Percentiles rank a stretch among this genome's conserved stretches.
phyloP scores from a whole-genome alignment of 2,113 vertebrate species.

The Acrocephalus arundinaceus region DNA sequence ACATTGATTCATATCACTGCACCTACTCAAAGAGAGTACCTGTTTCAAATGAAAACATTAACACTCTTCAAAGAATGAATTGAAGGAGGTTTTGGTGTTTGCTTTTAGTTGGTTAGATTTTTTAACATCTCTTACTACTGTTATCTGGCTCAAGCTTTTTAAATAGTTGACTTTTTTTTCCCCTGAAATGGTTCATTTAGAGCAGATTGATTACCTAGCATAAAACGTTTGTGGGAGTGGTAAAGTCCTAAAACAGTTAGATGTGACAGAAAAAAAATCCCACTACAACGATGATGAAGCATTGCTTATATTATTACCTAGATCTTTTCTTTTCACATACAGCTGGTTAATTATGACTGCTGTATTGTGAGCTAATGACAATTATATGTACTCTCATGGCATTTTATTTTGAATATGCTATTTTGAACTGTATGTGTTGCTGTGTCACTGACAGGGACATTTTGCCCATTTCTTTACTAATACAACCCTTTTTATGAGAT shows the following conservation, averaged over 20 bases:
- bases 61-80: neutral
- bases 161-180: neutral
- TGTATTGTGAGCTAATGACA: neutral
- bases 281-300: neutral
- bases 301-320: neutral
- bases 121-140: neutral
- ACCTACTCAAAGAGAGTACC: neutral
- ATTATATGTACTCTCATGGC: neutral
- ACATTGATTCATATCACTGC: neutral
- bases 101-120: neutral
- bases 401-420: neutral
- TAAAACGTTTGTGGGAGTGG: neutral
- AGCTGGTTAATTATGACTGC: neutral
- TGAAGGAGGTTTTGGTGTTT: neutral
- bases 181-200: neutral
- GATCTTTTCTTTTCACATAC: neutral
- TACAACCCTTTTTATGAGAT: accelerated
- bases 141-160: neutral
- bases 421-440: neutral
- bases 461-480: neutral
- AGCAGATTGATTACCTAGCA: accelerated
- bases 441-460: neutral
- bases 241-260: neutral
- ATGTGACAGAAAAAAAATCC: neutral
- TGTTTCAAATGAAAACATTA: neutral